Base-by-base conservation (phyloP, 2,113 vertebrate genomes). In the Atlantisia rogersi region DNA sequence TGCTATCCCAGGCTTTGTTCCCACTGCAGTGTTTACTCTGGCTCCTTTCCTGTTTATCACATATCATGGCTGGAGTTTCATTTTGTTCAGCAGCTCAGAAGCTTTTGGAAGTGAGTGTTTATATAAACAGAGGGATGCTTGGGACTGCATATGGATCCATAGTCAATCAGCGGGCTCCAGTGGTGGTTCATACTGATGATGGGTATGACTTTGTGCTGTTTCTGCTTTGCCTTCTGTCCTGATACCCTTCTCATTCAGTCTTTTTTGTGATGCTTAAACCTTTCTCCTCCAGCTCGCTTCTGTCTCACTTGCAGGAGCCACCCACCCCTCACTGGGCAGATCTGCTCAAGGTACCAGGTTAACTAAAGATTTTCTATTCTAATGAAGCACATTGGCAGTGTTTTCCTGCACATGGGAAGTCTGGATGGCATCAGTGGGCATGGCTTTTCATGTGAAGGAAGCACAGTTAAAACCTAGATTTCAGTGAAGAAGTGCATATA, bases 81-180 rank as follows among this genome's bases (percentile, higher is more conserved):
- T 93, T 94, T 88, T 40, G 26, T 71, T 88, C 42, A 18, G 75
- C 71, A 86, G 92, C 78, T 92, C 82, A 83, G 90, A 80, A 96
- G 88, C 73, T 91, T 94, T 97, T 88, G 92, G 71, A 94, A 92
- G 40, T 25, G 59, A 67, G 19, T 88, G 53, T 95, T 93, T 74
- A 64, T 83, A 92, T 83, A 92, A 96, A 95, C 76, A 92, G 59
- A 92, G 84, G 78, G 67, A 65, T 95, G 62, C 65, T 84, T n/a
- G 46, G 71, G 82, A 39, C 31, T 11, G 5, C 4, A 10, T 82
- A 82, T 85, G 68, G 75, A 76, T 88, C 63, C 50, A 11, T 25
- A 44, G 68, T 62, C 52, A 58, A 31, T 63, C 82, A 82, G 64
- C 46, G 39, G 56, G 20, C n/a, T 83, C 70, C 79, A 77, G 55